Evolutionary conservation across 2,113 vertebrate species (phyloP), one percentile per base, ranked within the genome.

Genomic region (Fregata magnificens): DNA sequence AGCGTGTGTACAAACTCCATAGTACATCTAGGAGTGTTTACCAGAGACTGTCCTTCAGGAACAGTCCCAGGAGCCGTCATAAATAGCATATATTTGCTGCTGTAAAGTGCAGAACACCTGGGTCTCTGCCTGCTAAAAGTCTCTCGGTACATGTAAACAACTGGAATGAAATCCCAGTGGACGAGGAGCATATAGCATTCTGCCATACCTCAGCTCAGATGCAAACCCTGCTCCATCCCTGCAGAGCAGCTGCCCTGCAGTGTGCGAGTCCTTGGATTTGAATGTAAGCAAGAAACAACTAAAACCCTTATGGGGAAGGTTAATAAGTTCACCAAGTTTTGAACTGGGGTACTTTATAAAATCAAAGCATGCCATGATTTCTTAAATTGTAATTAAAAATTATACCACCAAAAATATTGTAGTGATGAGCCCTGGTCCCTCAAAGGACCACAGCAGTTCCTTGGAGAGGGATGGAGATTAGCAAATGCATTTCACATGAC

Each of bases 401-500:
- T 22, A 53, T 34, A 9, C 22, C n/a, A 21, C 49, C 24, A 77
- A 82, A 91, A 82, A 72, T 25, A 26, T 17, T 19, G 29, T 20
- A 70, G 66, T 66, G 70, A 31, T 55, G 77, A 93, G 66, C 40
- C 10, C 29, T 63, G 32, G 5, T 72, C 26, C 78, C 66, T 52
- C 24, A 21, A 77, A 85, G 81, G 70, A 8, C 22, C 20, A 10
- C 47, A 59, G 83, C 34, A 13, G 29, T 1, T 82, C 95, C 86
- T 53, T 2, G 1, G 73, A 62, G 88, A 82, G 28, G 21, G 53
- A 13, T 82, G 53, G 36, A 73, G 53, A 86, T 86, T 12, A 80
- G 16, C 70, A 91, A 89, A 82, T 32, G 21, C 18, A 7, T 91
- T 95, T 89, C 94, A 82, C 70, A 34, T 85, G 93, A 47, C 24